Percentiles rank a stretch among this genome's conserved stretches.
These are phyloP conservation scores for Oncopodura yosiiana DNA, from an alignment of 1,140 invertebrate species.

Conservation along the genomic window DNA sequence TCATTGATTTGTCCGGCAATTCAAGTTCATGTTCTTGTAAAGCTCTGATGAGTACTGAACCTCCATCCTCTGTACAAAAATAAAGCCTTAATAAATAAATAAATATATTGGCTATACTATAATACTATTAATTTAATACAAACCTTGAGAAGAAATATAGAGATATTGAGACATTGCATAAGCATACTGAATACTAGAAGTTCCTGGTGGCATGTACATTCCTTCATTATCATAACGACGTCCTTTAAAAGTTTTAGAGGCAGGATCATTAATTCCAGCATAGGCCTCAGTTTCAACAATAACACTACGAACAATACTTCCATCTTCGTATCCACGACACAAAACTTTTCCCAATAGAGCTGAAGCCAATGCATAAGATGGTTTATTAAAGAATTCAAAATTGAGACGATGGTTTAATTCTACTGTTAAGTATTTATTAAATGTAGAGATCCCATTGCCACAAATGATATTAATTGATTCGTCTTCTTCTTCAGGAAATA, in stretches of 20 bases:
- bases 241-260: slow-evolving; percentile 58
- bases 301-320: slow-evolving; percentile 48
- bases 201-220: slow-evolving; percentile 73
- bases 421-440: neutral
- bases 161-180: slow-evolving; percentile 76
- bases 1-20: slow-evolving; percentile 19
- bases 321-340: slow-evolving; percentile 48
- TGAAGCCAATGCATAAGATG: slow-evolving; percentile 8
- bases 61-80: slow-evolving; percentile 55
- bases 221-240: slow-evolving; percentile 57
- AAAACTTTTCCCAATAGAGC: slow-evolving; percentile 48
- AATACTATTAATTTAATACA: slow-evolving; percentile 3
- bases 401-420: slow-evolving; percentile 7
- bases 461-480: neutral
- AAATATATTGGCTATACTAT: neutral
- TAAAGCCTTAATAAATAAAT: slow-evolving; percentile 28
- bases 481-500: no score
- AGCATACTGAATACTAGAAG: slow-evolving; percentile 66
- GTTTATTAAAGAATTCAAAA: slow-evolving; percentile 24
- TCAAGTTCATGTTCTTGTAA: slow-evolving; percentile 58
- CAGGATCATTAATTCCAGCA: slow-evolving; percentile 58
- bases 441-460: no score
- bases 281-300: slow-evolving; percentile 76
- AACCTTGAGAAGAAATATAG: slow-evolving; percentile 67
- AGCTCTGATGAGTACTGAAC: slow-evolving; percentile 58